A percentile compares a stretch with the other conserved stretches of the same genome.
Evolutionary conservation across 1,140 invertebrate species (phyloP).

Genomic region (Riptortus pedestris): DNA sequence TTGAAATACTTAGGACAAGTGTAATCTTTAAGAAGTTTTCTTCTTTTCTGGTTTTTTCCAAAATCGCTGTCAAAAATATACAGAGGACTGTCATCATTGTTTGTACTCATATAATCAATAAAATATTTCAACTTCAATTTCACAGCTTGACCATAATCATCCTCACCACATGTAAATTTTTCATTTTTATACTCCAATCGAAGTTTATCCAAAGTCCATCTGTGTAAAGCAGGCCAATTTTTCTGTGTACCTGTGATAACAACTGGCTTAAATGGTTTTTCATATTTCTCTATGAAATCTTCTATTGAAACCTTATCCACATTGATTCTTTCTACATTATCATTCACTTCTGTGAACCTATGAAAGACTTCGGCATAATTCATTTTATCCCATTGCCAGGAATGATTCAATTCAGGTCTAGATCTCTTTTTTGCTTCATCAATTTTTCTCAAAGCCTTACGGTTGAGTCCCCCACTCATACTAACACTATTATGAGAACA

Average conservation of each 20-base stretch:
- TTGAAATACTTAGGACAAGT: constrained; percentile 85
- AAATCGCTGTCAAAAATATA: constrained; percentile 99
- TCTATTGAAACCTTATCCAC: constrained; percentile 54
- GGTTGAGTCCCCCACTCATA: no score
- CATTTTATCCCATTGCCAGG: constrained; percentile 65
- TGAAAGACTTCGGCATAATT: constrained; percentile 72
- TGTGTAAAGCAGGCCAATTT: constrained; percentile 79
- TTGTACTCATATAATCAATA: constrained; percentile 86
- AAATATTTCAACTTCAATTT: constrained; percentile 99
- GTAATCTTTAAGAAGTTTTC: constrained; percentile 94
- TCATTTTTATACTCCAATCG: constrained; percentile 96
- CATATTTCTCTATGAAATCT: constrained; percentile 85
- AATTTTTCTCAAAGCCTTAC: no score
- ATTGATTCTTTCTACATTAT: constrained; percentile 77
- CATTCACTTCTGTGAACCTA: constrained; percentile 61
- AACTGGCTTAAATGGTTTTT: constrained; percentile 87
- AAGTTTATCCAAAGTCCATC: constrained; percentile 85
- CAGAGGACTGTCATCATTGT: constrained; percentile 92
- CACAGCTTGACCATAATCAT: constrained; percentile 98
- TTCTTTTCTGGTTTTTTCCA: constrained; percentile 88
- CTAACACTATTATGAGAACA: no score
- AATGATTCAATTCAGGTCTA: constrained; percentile 78
- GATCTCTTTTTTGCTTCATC: no score
- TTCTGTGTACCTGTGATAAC: constrained; percentile 77
- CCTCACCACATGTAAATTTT: constrained; percentile 99